Percentiles rank a stretch among this genome's conserved stretches.
Evolutionary conservation across 2,888 invertebrate species (phyloP).

Genomic region (Andricus quercusramuli): DNA sequence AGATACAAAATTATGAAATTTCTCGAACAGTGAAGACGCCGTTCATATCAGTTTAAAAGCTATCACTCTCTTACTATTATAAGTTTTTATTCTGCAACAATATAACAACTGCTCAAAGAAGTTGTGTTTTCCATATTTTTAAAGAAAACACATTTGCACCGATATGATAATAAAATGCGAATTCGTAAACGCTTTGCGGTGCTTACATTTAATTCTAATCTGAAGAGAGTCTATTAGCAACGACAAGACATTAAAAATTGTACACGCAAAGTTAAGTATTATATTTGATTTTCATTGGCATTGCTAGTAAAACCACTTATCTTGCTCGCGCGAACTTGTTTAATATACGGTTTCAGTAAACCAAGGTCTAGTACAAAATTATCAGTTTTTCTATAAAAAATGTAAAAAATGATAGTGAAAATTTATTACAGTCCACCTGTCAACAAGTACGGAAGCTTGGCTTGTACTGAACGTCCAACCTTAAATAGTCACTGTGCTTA

Average conservation of each 20-base stretch:
- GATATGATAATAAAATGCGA: not conserved
- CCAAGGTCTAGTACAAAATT: conserved; percentile 23
- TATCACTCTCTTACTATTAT: not conserved
- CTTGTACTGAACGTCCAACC: conserved; percentile 34
- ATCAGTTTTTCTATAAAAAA: conserved; percentile 30
- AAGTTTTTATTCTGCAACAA: not conserved
- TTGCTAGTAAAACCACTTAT: not conserved
- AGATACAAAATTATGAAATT: not conserved
- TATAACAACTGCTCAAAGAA: not conserved
- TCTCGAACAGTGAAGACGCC: not conserved
- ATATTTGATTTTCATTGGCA: not conserved
- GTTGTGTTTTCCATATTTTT: not conserved
- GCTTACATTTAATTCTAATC: not conserved
- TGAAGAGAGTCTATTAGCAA: not conserved
- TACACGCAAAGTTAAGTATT: not conserved
- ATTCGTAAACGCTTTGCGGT: not conserved
- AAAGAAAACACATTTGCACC: not conserved
- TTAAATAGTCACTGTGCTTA: conserved; percentile 43
- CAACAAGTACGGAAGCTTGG: conserved; percentile 35
- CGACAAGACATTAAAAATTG: not conserved
- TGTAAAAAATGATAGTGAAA: conserved; percentile 23
- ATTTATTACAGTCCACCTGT: conserved; percentile 36
- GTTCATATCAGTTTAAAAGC: not conserved
- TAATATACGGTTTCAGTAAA: conserved; percentile 3
- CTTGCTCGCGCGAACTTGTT: not conserved